Evolutionary conservation across 2,888 invertebrate species (phyloP), one percentile per base, ranked within the genome.

Genomic region (Noctua comes): DNA sequence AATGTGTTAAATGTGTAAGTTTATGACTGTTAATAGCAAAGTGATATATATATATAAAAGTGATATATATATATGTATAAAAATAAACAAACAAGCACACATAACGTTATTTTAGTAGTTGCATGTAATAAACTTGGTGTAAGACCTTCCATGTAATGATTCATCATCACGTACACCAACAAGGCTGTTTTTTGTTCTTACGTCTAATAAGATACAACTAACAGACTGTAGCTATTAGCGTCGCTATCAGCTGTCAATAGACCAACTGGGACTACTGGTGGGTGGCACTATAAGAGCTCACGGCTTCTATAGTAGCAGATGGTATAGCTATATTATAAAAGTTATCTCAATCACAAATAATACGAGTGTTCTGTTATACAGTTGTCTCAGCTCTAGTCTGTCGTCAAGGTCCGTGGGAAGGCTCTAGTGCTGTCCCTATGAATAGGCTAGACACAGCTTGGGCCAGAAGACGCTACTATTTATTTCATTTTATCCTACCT

Each of bases 101-200:
- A 31, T 18, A 59, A 31, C 31, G 36, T 21, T 64, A 36, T 36
- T 64, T 64, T 64, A 64, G 36, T 36, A 21, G 27, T 57, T 40
- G 40, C 27, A 48, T 40, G 16, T 51, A 31, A 65, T 40, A 57
- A 21, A 36, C 40, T 21, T 40, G 83, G 16, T 31, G 64, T 4
- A 5, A 64, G 48, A 36, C 51, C 79, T 83, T 68, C 43, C 66
- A 36, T 21, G 46, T 13, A 10, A 31, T 84, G 76, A 68, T 62
- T 68, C 84, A 51, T 62, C 79, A 11, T 11, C 36, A 36, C 51
- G 57, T 51, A 24, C 31, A 48, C n/a, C 6, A 36, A 78, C 59
- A 68, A 79, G 79, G 79, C 59, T 46, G 51, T 2, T 51, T 66
- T 66, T 79, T 84, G 66, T 68, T 84, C n/a, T 27, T 21, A 31